A percentile compares a stretch with the other conserved stretches of the same genome.
Evolutionary conservation across 2,888 invertebrate genomes (phyloP).

Genomic region (Physocephala rufipes): DNA sequence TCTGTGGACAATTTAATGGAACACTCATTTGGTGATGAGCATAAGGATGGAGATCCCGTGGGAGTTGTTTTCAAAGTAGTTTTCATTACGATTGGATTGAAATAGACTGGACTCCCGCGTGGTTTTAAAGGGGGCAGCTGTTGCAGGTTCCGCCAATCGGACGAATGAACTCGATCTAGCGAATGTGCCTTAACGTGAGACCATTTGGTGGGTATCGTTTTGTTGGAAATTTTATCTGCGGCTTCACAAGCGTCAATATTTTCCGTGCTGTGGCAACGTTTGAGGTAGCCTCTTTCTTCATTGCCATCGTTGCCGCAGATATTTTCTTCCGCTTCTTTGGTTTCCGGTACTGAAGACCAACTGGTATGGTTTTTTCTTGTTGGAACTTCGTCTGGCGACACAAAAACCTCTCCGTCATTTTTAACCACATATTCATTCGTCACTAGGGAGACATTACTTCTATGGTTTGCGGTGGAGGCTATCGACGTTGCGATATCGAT

Average conservation of each 20-base stretch:
- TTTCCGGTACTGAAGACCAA: slow-evolving; percentile 59
- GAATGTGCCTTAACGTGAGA: slow-evolving; percentile 54
- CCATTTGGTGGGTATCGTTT: slow-evolving; percentile 10
- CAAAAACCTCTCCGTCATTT: slow-evolving; percentile 15
- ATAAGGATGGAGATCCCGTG: slow-evolving; percentile 1
- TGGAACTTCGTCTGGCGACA: slow-evolving; percentile 7
- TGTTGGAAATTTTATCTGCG: slow-evolving; percentile 25
- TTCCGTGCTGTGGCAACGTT: slow-evolving; percentile 45
- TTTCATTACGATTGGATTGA: slow-evolving; percentile 31
- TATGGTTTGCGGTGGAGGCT: not conserved
- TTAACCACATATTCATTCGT: slow-evolving; percentile 15
- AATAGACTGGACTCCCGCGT: slow-evolving; percentile 44
- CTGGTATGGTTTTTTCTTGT: slow-evolving; percentile 32
- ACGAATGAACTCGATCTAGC: slow-evolving; percentile 52
- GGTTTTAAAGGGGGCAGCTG: slow-evolving; percentile 60
- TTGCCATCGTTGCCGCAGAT: slow-evolving; percentile 55
- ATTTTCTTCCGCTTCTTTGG: slow-evolving; percentile 58
- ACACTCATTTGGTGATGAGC: slow-evolving; percentile 49
- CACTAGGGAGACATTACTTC: slow-evolving; percentile 10
- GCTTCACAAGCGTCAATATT: slow-evolving; percentile 39
- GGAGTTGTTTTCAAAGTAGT: slow-evolving; percentile 35
- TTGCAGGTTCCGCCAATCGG: slow-evolving; percentile 41
- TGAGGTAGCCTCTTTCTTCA: slow-evolving; percentile 38
- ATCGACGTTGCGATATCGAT: not conserved
- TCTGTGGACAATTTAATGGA: slow-evolving; percentile 58